These are phyloP conservation scores for Pollenia angustigena DNA, from an alignment of 2,888 invertebrate genomes.

Conservation along the genomic window DNA sequence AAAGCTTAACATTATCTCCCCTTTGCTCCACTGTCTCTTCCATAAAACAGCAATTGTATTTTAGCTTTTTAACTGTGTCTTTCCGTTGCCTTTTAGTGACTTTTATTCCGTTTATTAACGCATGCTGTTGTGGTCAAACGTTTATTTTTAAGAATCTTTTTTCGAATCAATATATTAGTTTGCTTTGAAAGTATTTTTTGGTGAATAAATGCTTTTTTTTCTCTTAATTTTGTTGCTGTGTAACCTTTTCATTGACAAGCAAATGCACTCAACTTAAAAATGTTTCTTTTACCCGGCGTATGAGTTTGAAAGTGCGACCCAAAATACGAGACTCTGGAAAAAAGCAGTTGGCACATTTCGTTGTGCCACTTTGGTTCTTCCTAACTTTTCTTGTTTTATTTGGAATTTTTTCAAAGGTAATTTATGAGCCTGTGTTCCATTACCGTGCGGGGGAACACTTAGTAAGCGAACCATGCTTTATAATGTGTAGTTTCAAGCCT, in stretches of 20 bases:
- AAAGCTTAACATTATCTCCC: too few species aligned
- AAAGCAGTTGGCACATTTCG: constrained; percentile 64
- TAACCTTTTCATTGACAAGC: constrained; percentile 83
- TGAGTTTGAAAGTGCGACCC: constrained; percentile 47
- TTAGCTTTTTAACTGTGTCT: constrained; percentile 17
- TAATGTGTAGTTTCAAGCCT: constrained; percentile 38
- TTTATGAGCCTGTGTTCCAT: constrained; percentile 78
- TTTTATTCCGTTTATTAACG: constrained; percentile 51
- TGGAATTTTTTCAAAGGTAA: constrained; percentile 74
- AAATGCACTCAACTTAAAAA: constrained; percentile 84
- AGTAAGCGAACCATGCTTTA: constrained; percentile 30
- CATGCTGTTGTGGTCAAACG: constrained; percentile 62
- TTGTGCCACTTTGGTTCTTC: constrained; percentile 43
- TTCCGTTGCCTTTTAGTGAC: constrained; percentile 11
- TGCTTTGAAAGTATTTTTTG: constrained; percentile 60
- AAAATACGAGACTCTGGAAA: constrained; percentile 40
- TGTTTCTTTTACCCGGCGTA: constrained; percentile 75
- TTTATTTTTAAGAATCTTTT: constrained; percentile 43
- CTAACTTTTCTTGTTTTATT: constrained; percentile 75
- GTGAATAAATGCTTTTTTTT: constrained; percentile 49
- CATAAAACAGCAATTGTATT: neutral
- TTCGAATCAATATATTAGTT: constrained; percentile 64
- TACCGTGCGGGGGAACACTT: constrained; percentile 67
- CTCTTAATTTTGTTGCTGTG: constrained; percentile 72
- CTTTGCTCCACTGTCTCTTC: neutral